Percentiles rank a stretch among this genome's conserved stretches.
phyloP scores from a whole-genome alignment of 2,888 invertebrate genomes.

The Macrosoma leucophasiata region DNA sequence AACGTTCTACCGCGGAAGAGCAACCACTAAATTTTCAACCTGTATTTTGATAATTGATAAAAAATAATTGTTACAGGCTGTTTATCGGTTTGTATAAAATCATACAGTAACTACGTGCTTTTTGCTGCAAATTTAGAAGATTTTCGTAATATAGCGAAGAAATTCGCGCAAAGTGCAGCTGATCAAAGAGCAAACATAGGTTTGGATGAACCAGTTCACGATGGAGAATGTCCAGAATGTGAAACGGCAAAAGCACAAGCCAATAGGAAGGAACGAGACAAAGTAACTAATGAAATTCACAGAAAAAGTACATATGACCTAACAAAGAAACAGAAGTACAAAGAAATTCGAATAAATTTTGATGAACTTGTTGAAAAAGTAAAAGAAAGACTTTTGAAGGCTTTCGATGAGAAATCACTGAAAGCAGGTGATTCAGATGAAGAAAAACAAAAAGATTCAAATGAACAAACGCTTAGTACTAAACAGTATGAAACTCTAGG shows the following conservation, averaged over 20 bases:
- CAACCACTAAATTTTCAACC: no score
- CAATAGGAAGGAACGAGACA: constrained; percentile 9
- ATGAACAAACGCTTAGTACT: no score
- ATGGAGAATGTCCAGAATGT: background rate
- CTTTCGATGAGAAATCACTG: no score
- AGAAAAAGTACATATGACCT: no score
- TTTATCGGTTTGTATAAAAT: constrained; percentile 2
- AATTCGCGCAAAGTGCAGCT: constrained; percentile 26
- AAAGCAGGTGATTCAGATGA: no score
- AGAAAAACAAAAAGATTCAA: no score
- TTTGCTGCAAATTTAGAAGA: constrained; percentile 42
- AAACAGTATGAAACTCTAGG: no score
- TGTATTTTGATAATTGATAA: no score
- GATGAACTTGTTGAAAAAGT: constrained; percentile 37
- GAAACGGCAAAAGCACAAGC: constrained; percentile 10
- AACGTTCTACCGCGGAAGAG: no score
- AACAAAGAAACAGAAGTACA: no score
- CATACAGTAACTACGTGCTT: constrained; percentile 28
- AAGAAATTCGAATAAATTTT: constrained; percentile 30
- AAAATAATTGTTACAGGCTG: constrained; percentile 20
- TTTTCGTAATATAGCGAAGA: constrained; percentile 36
- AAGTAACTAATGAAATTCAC: no score
- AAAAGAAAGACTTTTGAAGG: constrained; percentile 31
- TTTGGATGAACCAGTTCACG: constrained; percentile 1
- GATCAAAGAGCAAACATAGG: constrained; percentile 2